Evolutionary conservation across 2,113 vertebrate genomes (phyloP), one percentile per base, ranked within the genome.

Genomic region (Cynoglossus semilaevis): DNA sequence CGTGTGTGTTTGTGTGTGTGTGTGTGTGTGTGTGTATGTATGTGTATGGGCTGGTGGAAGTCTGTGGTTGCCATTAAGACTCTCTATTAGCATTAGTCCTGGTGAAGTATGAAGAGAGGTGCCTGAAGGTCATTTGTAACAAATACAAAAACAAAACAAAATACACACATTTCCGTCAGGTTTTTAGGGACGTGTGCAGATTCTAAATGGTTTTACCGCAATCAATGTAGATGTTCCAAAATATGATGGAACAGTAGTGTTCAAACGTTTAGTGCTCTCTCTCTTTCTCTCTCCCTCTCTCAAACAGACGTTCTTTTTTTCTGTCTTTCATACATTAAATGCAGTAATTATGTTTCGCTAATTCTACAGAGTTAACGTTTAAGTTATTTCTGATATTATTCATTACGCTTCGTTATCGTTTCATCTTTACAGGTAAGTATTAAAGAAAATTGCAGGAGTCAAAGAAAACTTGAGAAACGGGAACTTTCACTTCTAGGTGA

Each of bases 401-500:
- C 7, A 19, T 10, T 62, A 18, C 41, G 19, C 54, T 49, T 51
- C 7, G 63, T 29, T 68, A 17, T 8, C 44, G 47, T 73, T 18
- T 73, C 9, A 72, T 15, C 55, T 36, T 48, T 41, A 5, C 61
- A 87, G 85, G 60, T 4, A 68, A 70, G 50, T 37, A 68, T 85
- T 34, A 77, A 64, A 74, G 45, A 58, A 40, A 72, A 53, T n/a
- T 38, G 13, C 62, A 40, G 10, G 18, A 19, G 15, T 45, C 29
- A 14, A 19, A 1, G 13, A 45, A 57, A 54, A 37, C 16, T 10
- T 14, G 19, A 19, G 10, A 44, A 66, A 36, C 12, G 63, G 12
- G 81, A 85, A 17, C 81, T 83, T 0, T 64, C 76, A 0, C 76
- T 88, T 51, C 37, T 66, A 79, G 85, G 87, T 87, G 53, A 74